Evolutionary conservation across 2,888 invertebrate species (phyloP).

Genomic region (Callyntrura guangdongensis): DNA sequence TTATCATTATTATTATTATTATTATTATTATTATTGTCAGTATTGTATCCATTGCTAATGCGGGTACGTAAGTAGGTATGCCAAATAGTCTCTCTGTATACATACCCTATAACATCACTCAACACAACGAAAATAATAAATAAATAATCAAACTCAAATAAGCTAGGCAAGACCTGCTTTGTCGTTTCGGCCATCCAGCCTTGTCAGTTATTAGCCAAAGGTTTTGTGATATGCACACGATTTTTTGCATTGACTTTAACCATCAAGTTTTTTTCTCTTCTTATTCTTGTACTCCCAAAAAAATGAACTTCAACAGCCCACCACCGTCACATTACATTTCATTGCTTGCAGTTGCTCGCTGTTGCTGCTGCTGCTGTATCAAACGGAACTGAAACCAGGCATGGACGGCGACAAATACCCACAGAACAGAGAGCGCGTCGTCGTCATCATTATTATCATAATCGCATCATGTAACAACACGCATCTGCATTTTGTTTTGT

Average conservation of each 20-base stretch:
- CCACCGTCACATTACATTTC: background rate
- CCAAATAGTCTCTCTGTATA: background rate
- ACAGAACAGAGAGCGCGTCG: background rate
- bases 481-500: conserved; percentile 75
- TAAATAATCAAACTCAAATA: conserved; percentile 30
- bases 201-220: conserved; percentile 44
- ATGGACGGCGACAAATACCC: background rate
- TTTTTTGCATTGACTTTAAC: conserved; percentile 26
- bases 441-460: conserved; percentile 30
- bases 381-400: conserved; percentile 46
- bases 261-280: background rate
- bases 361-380: background rate
- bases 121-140: background rate
- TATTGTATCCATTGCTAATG: background rate
- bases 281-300: background rate
- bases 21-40: background rate
- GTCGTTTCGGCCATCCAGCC: conserved; percentile 37
- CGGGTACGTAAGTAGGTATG: background rate
- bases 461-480: conserved; percentile 13
- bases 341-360: background rate
- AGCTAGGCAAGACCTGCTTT: conserved; percentile 3
- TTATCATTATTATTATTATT: background rate
- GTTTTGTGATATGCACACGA: conserved; percentile 11
- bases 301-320: background rate
- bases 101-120: conserved; percentile 33